Evolutionary conservation across 2,113 vertebrate genomes (phyloP).

Genomic region (Cettia cetti): DNA sequence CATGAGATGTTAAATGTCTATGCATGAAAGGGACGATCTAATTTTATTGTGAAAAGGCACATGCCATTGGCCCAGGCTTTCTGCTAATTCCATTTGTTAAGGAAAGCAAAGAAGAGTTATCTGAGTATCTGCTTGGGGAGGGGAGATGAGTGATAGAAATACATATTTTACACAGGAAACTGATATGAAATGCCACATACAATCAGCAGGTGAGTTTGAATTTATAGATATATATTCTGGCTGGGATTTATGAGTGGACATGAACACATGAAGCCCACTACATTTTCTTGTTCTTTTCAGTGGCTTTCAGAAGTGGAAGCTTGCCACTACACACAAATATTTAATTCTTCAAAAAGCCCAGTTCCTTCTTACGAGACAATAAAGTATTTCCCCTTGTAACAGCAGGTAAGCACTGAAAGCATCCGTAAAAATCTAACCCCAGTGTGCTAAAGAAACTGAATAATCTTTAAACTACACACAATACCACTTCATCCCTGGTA

Average conservation of each 20-base stretch:
- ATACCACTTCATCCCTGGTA: constrained; percentile 60
- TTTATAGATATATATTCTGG: neutral
- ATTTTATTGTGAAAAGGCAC: neutral
- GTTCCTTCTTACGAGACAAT: constrained; percentile 68
- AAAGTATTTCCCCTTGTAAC: constrained; percentile 69
- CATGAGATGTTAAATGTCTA: neutral
- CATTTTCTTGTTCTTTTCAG: neutral
- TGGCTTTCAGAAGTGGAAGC: constrained; percentile 13
- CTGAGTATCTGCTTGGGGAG: neutral
- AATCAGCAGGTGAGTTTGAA: neutral
- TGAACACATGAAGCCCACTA: neutral
- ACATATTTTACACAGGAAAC: neutral
- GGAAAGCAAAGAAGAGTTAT: neutral
- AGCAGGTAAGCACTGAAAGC: constrained; percentile 69
- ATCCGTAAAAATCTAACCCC: constrained; percentile 72
- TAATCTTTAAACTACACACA: constrained; percentile 72
- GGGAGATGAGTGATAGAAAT: neutral
- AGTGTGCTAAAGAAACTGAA: constrained; percentile 68
- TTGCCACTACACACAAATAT: constrained; percentile 32
- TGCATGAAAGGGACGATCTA: neutral
- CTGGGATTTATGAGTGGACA: neutral
- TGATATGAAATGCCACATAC: neutral
- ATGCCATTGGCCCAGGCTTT: neutral
- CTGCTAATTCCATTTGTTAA: neutral
- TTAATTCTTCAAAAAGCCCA: constrained; percentile 62